phyloP scores from a whole-genome alignment of 92 coral and sea anemone species.

The Metridium senile region DNA sequence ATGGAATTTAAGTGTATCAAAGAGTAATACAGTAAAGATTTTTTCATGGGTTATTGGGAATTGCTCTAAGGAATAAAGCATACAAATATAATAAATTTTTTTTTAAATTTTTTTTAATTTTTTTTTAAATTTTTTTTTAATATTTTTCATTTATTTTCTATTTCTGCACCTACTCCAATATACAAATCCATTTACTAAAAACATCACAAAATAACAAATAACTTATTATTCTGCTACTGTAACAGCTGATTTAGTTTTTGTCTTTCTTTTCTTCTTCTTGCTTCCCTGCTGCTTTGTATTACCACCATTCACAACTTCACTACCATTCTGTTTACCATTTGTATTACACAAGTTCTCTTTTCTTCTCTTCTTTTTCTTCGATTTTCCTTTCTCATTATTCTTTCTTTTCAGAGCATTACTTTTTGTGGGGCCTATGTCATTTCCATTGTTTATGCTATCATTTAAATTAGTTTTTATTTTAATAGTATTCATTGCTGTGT shows the following conservation, averaged over 20 bases:
- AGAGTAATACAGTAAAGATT: too few relatives aligned
- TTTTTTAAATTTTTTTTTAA: too few relatives aligned
- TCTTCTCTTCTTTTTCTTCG: background rate
- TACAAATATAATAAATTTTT: too few relatives aligned
- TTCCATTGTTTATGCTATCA: background rate
- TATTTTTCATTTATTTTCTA: too few relatives aligned
- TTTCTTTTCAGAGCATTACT: background rate
- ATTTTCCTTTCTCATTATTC: background rate
- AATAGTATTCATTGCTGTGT: background rate
- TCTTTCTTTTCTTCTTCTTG: background rate
- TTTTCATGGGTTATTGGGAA: too few relatives aligned
- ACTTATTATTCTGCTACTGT: too few relatives aligned
- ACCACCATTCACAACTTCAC: background rate
- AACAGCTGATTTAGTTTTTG: background rate
- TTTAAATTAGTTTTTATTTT: background rate
- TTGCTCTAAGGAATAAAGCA: too few relatives aligned
- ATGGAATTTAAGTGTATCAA: too few relatives aligned
- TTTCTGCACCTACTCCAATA: too few relatives aligned
- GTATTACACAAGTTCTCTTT: background rate
- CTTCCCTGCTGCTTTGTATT: background rate
- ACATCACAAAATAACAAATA: too few relatives aligned
- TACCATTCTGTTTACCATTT: background rate
- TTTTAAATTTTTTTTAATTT: too few relatives aligned
- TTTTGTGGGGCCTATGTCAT: background rate
- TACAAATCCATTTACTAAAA: too few relatives aligned